A percentile compares a stretch with the other conserved stretches of the same genome.
phyloP scores from a whole-genome alignment of 2,797 vertebrate species.

The Emydoidea blandingii region DNA sequence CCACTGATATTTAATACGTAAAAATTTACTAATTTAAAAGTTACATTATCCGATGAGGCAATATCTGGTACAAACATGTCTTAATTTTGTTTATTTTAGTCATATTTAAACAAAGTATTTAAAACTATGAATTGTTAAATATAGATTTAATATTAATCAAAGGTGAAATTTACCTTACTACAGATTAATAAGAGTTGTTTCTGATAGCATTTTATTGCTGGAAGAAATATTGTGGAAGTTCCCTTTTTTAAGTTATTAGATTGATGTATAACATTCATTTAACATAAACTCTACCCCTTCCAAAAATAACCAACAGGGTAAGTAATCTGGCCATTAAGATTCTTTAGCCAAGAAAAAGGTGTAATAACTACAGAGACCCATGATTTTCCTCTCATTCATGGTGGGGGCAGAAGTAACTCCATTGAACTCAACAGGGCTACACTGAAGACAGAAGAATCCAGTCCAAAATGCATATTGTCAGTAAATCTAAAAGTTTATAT shows the following conservation, averaged over 20 bases:
- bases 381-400: neutral
- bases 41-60: no score
- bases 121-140: no score
- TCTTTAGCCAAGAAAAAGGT: neutral
- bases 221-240: neutral
- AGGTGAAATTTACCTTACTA: no score
- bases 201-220: neutral
- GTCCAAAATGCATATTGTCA: neutral
- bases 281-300: neutral
- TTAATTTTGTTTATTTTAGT: no score
- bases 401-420: neutral
- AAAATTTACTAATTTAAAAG: no score
- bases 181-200: neutral
- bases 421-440: no score
- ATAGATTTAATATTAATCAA: no score
- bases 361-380: neutral
- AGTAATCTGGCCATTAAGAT: accelerated
- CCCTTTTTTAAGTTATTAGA: no score
- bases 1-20: no score
- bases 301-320: neutral
- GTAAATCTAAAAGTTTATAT: neutral
- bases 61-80: no score
- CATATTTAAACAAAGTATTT: no score
- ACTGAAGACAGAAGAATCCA: no score
- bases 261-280: neutral